phyloP scores from a whole-genome alignment of 1,140 invertebrate genomes.

The Condylostylus longicornis region DNA sequence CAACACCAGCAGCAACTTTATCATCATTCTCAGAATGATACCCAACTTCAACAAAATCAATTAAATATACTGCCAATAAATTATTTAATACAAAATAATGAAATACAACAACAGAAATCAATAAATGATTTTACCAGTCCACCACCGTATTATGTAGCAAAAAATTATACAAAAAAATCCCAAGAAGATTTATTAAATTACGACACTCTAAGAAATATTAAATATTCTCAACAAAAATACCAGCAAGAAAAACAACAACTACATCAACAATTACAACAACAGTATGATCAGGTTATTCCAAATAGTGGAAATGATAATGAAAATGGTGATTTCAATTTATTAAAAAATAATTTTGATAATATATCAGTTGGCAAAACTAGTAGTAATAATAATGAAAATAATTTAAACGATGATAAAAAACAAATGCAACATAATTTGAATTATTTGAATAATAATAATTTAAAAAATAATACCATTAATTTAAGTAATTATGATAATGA shows the following conservation, averaged over 20 bases:
- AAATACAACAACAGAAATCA: conserved; percentile 23
- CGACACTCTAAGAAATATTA: conserved; percentile 15
- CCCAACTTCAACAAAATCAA: conserved; percentile 18
- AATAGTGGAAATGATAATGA: not conserved
- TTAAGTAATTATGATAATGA: too few species aligned
- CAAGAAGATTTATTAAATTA: conserved; percentile 30
- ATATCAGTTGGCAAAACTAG: not conserved
- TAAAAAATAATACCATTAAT: too few species aligned
- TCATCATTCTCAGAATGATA: conserved; percentile 7
- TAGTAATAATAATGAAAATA: conserved; percentile 3
- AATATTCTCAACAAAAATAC: not conserved
- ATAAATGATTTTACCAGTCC: conserved; percentile 27
- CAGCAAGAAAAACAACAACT: not conserved
- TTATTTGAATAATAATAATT: conserved; percentile 11
- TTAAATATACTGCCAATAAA: conserved; percentile 15
- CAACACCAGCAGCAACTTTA: conserved; percentile 8
- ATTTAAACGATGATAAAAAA: conserved; percentile 14
- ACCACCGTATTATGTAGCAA: conserved; percentile 53
- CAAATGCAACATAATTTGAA: not conserved
- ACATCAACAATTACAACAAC: not conserved
- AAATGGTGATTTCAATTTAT: not conserved
- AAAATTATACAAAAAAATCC: conserved; percentile 49
- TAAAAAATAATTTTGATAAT: not conserved
- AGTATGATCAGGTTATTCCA: not conserved
- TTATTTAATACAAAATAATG: conserved; percentile 18